Evolutionary conservation across 1,140 invertebrate species (phyloP).

Genomic region (Oncopodura yosiiana): DNA sequence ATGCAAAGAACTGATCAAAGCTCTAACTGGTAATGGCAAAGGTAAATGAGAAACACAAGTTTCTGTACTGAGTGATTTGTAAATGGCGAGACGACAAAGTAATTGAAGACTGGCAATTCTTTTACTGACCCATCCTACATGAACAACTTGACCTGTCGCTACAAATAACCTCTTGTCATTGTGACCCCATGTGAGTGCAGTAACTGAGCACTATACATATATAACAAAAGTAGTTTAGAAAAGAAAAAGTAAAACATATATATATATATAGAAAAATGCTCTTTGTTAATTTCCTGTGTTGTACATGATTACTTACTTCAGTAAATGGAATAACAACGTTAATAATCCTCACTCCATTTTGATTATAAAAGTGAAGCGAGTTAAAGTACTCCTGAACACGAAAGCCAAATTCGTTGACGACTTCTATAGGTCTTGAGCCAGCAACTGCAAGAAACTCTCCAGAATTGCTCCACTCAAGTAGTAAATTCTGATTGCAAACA

Average conservation of each 20-base stretch:
- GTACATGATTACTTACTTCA: slow-evolving; percentile 45
- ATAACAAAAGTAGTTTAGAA: slow-evolving; percentile 1
- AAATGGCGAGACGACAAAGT: slow-evolving; percentile 65
- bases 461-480: slow-evolving; percentile 93
- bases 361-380: slow-evolving; percentile 68
- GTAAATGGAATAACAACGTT: slow-evolving; percentile 62
- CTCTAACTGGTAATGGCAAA: slow-evolving; percentile 71
- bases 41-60: slow-evolving; percentile 56
- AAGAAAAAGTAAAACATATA: neutral
- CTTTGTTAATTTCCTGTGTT: slow-evolving; percentile 6
- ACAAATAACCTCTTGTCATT: slow-evolving; percentile 89
- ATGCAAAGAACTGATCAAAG: slow-evolving; percentile 77
- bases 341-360: slow-evolving; percentile 61
- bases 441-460: slow-evolving; percentile 82
- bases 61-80: slow-evolving; percentile 48
- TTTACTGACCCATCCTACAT: slow-evolving; percentile 85
- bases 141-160: slow-evolving; percentile 72
- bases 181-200: slow-evolving; percentile 93
- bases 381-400: slow-evolving; percentile 50
- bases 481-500: slow-evolving; percentile 41
- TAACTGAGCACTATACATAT: slow-evolving; percentile 61
- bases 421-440: slow-evolving; percentile 50
- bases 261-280: neutral
- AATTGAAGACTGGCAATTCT: slow-evolving; percentile 81
- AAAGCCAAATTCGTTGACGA: slow-evolving; percentile 31